Conservation (phyloP, 2,113 vertebrate species). For the Gallinago jamesoni region DNA sequence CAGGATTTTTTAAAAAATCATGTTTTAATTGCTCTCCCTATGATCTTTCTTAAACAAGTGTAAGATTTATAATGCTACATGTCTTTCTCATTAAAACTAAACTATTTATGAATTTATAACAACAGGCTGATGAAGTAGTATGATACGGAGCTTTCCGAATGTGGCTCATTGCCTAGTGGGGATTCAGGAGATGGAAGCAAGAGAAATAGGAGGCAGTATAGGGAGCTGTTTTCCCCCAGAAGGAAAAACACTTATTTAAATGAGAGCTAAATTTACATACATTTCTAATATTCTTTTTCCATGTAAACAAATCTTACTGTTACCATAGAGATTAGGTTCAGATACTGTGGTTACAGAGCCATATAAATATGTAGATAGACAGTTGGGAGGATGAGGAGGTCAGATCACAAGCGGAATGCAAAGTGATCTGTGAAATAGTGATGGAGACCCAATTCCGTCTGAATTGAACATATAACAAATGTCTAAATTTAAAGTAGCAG, state of each 20-base stretch:
- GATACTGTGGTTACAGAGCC: constrained; percentile 11
- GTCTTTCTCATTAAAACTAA: not conserved
- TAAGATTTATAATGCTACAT: not conserved
- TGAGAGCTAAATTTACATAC: constrained; percentile 37
- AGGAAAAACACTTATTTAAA: constrained; percentile 5
- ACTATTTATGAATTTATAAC: constrained; percentile 3
- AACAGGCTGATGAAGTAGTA: not conserved
- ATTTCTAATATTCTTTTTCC: constrained; percentile 23
- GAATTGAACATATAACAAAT: not conserved
- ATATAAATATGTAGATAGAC: constrained; percentile 2
- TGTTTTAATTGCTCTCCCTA: not conserved
- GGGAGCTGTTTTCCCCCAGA: not conserved
- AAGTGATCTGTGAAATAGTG: not conserved
- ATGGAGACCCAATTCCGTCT: not conserved
- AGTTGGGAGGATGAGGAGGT: not conserved
- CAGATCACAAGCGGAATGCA: not conserved
- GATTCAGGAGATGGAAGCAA: constrained; percentile 1
- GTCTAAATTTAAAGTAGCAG: not conserved
- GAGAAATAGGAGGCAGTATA: constrained; percentile 26
- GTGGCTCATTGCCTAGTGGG: not conserved
- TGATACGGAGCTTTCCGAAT: constrained; percentile 3
- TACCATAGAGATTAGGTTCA: constrained; percentile 39
- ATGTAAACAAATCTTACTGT: constrained; percentile 48
- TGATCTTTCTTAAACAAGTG: not conserved
- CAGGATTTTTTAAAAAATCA: not conserved